A percentile compares a stretch with the other conserved stretches of the same genome.
Conservation (phyloP, 2,888 invertebrate genomes). For the Papilio gigon region DNA sequence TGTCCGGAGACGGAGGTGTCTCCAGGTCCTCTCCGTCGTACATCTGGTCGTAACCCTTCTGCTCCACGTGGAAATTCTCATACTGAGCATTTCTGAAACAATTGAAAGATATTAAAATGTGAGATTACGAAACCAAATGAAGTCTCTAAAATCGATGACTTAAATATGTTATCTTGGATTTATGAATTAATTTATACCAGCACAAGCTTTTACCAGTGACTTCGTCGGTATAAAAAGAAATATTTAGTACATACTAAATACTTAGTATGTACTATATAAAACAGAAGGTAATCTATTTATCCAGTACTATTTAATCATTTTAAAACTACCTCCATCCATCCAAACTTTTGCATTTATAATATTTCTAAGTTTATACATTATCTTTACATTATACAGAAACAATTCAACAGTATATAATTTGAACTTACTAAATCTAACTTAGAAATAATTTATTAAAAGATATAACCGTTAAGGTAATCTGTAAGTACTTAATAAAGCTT, state of each 20-base stretch:
- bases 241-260: too few species aligned
- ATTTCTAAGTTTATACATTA: background rate
- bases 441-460: background rate
- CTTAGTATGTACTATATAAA: too few species aligned
- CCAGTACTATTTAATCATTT: too few species aligned
- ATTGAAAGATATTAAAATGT: constrained; percentile 44
- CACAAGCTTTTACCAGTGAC: too few species aligned
- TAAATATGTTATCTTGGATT: too few species aligned
- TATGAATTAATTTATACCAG: too few species aligned
- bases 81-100: constrained; percentile 83
- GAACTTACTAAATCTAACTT: background rate
- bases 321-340: too few species aligned
- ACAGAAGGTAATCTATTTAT: too few species aligned
- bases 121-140: constrained; percentile 10
- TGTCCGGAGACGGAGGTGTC: constrained; percentile 91
- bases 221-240: too few species aligned
- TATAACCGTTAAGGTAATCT: constrained; percentile 9
- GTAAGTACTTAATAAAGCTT: background rate
- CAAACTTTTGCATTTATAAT: too few species aligned
- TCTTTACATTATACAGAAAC: background rate
- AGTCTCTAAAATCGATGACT: too few species aligned
- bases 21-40: constrained; percentile 87
- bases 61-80: constrained; percentile 85
- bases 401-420: background rate
- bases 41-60: constrained; percentile 83